Percentiles rank a stretch among this genome's conserved stretches.
These are phyloP conservation scores for Staurois parvus DNA, from an alignment of 2,797 vertebrate species.

Conservation along the genomic window DNA sequence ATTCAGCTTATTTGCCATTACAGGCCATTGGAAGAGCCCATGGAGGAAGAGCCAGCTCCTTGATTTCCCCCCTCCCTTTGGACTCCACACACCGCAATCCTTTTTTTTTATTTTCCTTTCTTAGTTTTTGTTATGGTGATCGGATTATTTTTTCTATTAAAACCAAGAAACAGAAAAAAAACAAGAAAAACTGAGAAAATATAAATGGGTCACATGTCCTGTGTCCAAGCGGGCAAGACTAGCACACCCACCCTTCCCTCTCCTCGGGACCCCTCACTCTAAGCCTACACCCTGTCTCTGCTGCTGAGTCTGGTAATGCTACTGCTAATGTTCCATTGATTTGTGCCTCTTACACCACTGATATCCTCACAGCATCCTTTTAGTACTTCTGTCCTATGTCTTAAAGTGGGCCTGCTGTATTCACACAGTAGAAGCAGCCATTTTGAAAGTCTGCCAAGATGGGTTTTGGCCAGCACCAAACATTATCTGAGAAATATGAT, in stretches of 20 bases:
- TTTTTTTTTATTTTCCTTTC: slow-evolving; percentile 61
- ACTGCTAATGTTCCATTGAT: slow-evolving; percentile 46
- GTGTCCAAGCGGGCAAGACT: slow-evolving; percentile 63
- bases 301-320: slow-evolving; percentile 51
- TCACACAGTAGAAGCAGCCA: neutral
- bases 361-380: slow-evolving; percentile 22
- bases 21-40: slow-evolving; percentile 91
- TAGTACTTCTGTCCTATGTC: slow-evolving; percentile 2
- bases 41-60: slow-evolving; percentile 92
- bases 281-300: slow-evolving; percentile 36
- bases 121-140: slow-evolving; percentile 76
- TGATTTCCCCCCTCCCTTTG: slow-evolving; percentile 69
- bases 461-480: too few species aligned
- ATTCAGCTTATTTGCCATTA: slow-evolving; percentile 33
- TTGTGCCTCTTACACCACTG: slow-evolving; percentile 55
- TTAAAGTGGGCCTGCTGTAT: neutral
- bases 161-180: slow-evolving; percentile 68
- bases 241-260: slow-evolving; percentile 69
- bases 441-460: too few species aligned
- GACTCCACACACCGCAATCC: slow-evolving; percentile 43
- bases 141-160: slow-evolving; percentile 82
- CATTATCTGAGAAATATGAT: neutral
- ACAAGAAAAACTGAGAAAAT: slow-evolving; percentile 50
- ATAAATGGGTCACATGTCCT: slow-evolving; percentile 63
- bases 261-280: slow-evolving; percentile 63